Evolutionary conservation across 2,797 vertebrate genomes (phyloP), one percentile per base, ranked within the genome.

Genomic region (Siniperca obscura): DNA sequence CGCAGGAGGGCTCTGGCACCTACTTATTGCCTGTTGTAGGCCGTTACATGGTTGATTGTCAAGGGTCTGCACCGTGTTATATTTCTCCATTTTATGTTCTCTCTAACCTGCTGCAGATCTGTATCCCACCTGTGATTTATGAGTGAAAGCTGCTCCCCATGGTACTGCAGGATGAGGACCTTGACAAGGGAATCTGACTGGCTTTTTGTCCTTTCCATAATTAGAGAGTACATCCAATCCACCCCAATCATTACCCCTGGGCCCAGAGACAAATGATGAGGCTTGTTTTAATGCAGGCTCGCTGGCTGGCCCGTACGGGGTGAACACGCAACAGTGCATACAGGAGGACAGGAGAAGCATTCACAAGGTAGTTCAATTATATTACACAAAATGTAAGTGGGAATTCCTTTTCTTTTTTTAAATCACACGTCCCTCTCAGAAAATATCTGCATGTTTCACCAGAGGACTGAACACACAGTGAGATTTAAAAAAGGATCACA

Each of bases 121-220:
- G 78, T 67, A 65, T 76, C 83, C 78, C 30, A 5, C 72, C 56
- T 74, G 73, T 90, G 92, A 93, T 94, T 93, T 90, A 93, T 83
- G 86, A 92, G 83, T 74, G 86, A 92, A 71, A 85, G 78, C 86
- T 61, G 76, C 81, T 89, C 83, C 87, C 81, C 4, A 12, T 21
- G 70, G 82, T 79, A 83, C 81, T 70, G 81, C 83, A 64, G 70
- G 62, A 86, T 77, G 46, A 64, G 78, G 91, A 91, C 92, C 91
- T 93, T 94, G 94, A 93, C 86, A 88, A 74, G 70, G 84, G 89
- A 90, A 82, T 91, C 90, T 81, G 84, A 90, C 90, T 89, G 80
- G 91, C 89, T 93, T 90, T 93, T 93, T 93, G 91, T 95, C 92
- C 92, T 93, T 93, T 91, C 85, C 91, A 93, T 95, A 93, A 95